Evolutionary conservation across 2,797 vertebrate species (phyloP), one percentile per base, ranked within the genome.

Genomic region (Cirrhinus molitorella): DNA sequence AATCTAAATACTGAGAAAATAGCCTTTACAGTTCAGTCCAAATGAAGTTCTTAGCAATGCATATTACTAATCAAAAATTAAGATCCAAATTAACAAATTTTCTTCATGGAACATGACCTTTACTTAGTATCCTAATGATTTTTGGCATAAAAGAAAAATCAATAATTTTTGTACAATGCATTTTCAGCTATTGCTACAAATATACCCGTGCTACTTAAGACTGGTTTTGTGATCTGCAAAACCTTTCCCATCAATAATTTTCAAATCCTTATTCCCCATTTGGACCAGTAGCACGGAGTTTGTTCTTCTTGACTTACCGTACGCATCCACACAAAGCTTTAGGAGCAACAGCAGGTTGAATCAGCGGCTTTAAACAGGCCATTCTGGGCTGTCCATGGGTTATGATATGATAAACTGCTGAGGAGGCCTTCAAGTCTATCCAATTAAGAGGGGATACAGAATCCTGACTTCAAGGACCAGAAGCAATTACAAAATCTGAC

Each of bases 331-430:
- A 61, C 16, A n/a, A 63, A 21, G 57, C 55, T 31, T 61, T 28
- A 47, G 43, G 11, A 61, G 75, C 53, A 65, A 31, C 34, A 75
- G 34, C 51, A 57, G 73, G 14, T 75, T 0, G n/a, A 23, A 57
- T 23, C 49, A 23, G 28, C 21, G 2, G 51, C 21, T 74, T 74
- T 55, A 40, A 78, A 31, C 25, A 34, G 75, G 9, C 23, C 6
- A 0, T 78, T 63, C 59, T 49, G 25, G 23, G 40, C 75, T 65
- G 75, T 49, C 43, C 43, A 9, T 47, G 75, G 59, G 43, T 49
- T 78, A 78, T 78, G 75, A 78, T 49, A 63, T 65, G 75, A 78
- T 65, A 78, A 78, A 78, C 75, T 65, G 75, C 43, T 65, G 19
- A 63, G 59, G 6, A 78, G 12, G 59, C 43, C 59, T 78, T 78